Evolutionary conservation across 2,797 vertebrate species (phyloP), one percentile per base, ranked within the genome.

Genomic region (Peromyscus attwateri): DNA sequence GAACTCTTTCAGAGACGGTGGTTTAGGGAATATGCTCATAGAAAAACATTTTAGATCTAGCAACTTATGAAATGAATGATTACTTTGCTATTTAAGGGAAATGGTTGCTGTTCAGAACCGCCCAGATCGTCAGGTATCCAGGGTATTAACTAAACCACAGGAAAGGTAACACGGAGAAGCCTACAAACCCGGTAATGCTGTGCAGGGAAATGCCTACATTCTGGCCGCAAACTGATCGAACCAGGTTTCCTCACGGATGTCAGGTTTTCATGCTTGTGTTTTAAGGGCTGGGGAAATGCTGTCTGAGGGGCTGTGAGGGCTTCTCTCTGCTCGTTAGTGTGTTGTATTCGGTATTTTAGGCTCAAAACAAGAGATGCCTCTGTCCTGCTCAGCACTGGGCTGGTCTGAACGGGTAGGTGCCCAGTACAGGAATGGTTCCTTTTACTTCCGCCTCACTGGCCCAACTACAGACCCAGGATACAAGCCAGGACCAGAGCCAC

Each of bases 11-110:
- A 68, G 60, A 46, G 34, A 37, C 97, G 95, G 83, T 97, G 94
- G 97, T 95, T 94, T 97, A 97, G 97, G 96, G 94, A 97, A 96
- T 62, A 91, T 0, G 57, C 84, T 98, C 96, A 95, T 89, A 84
- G 92, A 98, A 71, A 97, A 98, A 97, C 97, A 97, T 97, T n/a
- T 82, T 62, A 68, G 73, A 96, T 92, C 96, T 68, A 97, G 92
- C 95, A 96, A 60, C 43, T 92, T 96, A 96, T 62, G 98, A 97
- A 97, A 97, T 97, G 95, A 29, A 1, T 96, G 96, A 88, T 95
- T 97, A 85, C 92, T 97, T 71, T 94, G 62, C 19, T 97, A 90
- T 97, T 49, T 34, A 62, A 98, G 98, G 95, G 76, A 96, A 98
- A 96, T 17, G 91, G 87, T 95, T 91, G 96, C 96, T 95, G n/a